Conservation (phyloP, 2,888 invertebrate genomes). For the Frankliniella fusca region DNA sequence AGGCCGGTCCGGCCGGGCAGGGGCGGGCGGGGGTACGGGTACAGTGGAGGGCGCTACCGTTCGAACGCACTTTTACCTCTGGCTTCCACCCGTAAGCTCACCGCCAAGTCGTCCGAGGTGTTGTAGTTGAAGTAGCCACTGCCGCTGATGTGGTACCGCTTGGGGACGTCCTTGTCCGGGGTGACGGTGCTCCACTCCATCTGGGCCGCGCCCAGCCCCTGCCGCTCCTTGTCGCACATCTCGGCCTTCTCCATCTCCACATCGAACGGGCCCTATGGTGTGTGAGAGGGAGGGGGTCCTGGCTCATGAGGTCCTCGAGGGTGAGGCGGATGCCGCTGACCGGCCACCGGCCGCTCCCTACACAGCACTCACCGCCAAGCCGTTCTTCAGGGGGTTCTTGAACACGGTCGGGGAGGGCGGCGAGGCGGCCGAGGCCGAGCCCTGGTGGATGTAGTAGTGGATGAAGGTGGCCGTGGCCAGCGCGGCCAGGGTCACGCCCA, state of each 20-base stretch:
- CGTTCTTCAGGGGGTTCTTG: background rate
- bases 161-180: slow-evolving; percentile 10
- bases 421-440: background rate
- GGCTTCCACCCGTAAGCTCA: background rate
- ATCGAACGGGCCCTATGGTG: background rate
- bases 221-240: slow-evolving; percentile 2
- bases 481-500: background rate
- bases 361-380: background rate
- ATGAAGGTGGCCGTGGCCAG: slow-evolving; percentile 1
- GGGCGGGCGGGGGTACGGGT: too few relatives aligned
- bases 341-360: background rate
- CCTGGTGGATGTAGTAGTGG: background rate
- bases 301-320: background rate
- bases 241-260: slow-evolving; percentile 15
- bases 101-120: slow-evolving; percentile 1
- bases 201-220: slow-evolving; percentile 8
- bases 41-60: too few relatives aligned
- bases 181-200: background rate
- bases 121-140: slow-evolving; percentile 14
- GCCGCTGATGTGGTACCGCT: slow-evolving; percentile 11
- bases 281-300: background rate
- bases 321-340: background rate
- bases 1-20: too few relatives aligned
- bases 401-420: background rate
- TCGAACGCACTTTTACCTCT: too few relatives aligned